These are phyloP conservation scores for Gadopsis marmoratus DNA, from an alignment of 2,797 vertebrate genomes.

Conservation along the genomic window DNA sequence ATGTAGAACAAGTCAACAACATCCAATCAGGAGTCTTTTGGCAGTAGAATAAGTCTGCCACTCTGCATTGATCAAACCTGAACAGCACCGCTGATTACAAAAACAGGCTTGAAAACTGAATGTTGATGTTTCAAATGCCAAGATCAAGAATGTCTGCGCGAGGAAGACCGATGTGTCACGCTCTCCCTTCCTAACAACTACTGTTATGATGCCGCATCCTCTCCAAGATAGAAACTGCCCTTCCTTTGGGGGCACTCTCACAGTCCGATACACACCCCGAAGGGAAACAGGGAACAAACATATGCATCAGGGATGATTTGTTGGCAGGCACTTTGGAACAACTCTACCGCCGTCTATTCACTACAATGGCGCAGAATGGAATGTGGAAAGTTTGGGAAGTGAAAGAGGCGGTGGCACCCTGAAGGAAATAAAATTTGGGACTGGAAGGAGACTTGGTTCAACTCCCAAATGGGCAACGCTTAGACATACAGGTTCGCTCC, in stretches of 20 bases:
- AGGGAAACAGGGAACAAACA: conserved; percentile 48
- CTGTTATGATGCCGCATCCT: conserved; percentile 22
- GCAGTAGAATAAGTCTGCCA: background rate
- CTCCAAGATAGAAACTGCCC: conserved; percentile 21
- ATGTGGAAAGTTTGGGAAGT: conserved; percentile 35
- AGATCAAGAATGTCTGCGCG: background rate
- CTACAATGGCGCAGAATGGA: conserved; percentile 9
- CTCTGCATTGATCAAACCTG: background rate
- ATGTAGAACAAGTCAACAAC: background rate
- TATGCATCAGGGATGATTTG: conserved; percentile 34
- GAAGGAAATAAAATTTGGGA: conserved; percentile 15
- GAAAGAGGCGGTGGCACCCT: conserved; percentile 15
- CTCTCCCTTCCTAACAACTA: conserved; percentile 18
- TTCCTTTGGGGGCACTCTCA: conserved; percentile 24
- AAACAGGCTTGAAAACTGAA: background rate
- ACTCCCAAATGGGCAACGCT: conserved; percentile 5
- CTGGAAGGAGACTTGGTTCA: conserved; percentile 17
- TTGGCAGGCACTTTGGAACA: conserved; percentile 44
- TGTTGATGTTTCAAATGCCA: background rate
- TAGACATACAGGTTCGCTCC: conserved; percentile 4
- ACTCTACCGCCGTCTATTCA: conserved; percentile 23
- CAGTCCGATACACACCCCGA: conserved; percentile 30
- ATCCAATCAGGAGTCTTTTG: conserved; percentile 10
- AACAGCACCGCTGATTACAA: background rate
- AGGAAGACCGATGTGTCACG: conserved; percentile 24